These are phyloP conservation scores for Ceratina calcarata DNA, from an alignment of 1,140 invertebrate species.

Conservation along the genomic window DNA sequence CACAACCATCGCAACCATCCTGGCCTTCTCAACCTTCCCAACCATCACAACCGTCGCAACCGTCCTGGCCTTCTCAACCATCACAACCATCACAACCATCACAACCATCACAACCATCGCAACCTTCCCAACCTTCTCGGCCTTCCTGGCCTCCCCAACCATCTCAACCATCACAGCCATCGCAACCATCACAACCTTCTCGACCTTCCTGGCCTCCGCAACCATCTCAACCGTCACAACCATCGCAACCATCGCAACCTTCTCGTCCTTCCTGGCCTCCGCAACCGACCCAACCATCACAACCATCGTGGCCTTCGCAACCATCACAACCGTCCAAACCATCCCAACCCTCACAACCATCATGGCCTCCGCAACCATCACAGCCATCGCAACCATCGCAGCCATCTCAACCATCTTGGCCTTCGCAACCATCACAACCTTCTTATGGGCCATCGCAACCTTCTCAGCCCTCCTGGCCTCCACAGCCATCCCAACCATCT, in stretches of 20 bases:
- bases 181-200: neutral
- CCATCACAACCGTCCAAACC: too few species aligned
- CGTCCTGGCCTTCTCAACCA: constrained; percentile 25
- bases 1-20: constrained; percentile 9
- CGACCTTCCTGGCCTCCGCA: constrained; percentile 1
- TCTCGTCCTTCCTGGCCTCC: neutral
- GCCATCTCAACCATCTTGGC: too few species aligned
- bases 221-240: constrained; percentile 20
- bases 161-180: neutral
- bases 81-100: constrained; percentile 33
- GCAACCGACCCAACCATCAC: too few species aligned
- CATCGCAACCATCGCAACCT: constrained; percentile 26
- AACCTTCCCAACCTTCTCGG: constrained; percentile 24
- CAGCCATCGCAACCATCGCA: too few species aligned
- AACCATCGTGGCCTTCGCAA: too few species aligned
- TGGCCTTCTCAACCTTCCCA: neutral
- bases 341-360: too few species aligned
- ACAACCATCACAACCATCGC: constrained; percentile 15
- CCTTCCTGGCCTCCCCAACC: constrained; percentile 16
- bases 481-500: constrained; percentile 16
- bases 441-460: constrained; percentile 23
- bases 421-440: too few species aligned
- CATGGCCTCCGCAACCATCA: too few species aligned
- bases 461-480: constrained; percentile 14
- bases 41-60: neutral